These are phyloP conservation scores for Drosophila varians DNA, from an alignment of 1,140 invertebrate genomes.

Conservation along the genomic window DNA sequence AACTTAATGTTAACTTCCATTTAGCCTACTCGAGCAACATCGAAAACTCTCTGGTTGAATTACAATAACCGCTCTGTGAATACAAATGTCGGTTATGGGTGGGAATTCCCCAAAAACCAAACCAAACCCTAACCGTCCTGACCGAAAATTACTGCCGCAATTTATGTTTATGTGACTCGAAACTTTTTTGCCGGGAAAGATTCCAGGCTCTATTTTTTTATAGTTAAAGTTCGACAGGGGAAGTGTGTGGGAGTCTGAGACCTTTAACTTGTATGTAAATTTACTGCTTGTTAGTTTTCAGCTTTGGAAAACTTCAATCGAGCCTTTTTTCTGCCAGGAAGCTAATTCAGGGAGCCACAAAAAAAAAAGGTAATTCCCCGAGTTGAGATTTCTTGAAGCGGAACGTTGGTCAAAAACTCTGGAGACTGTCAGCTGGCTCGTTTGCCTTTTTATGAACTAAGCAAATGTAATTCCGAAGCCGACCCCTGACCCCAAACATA, in stretches of 20 bases:
- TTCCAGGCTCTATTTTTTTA: conserved; percentile 50
- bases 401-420: conserved; percentile 57
- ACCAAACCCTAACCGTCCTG: conserved; percentile 28
- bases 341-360: conserved; percentile 35
- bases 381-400: conserved; percentile 37
- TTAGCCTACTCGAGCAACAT: conserved; percentile 26
- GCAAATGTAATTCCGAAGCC: conserved; percentile 59
- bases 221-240: conserved; percentile 70
- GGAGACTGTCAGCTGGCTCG: conserved; percentile 20
- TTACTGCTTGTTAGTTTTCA: conserved; percentile 61
- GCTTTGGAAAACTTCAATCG: conserved; percentile 41
- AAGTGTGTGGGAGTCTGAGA: conserved; percentile 23
- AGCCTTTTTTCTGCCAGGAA: conserved; percentile 55
- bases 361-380: conserved; percentile 44
- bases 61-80: conserved; percentile 46
- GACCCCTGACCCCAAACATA: conserved; percentile 50
- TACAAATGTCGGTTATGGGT: conserved; percentile 38
- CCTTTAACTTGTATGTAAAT: conserved; percentile 63
- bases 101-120: conserved; percentile 6
- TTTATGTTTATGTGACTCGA: conserved; percentile 80
- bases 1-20: conserved; percentile 66
- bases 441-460: conserved; percentile 64
- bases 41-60: conserved; percentile 49
- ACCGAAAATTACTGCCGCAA: conserved; percentile 76
- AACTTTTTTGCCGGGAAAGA: conserved; percentile 52